A percentile compares a stretch with the other conserved stretches of the same genome.
These are phyloP conservation scores for Bombylius discolor DNA, from an alignment of 2,888 invertebrate species.

Conservation along the genomic window DNA sequence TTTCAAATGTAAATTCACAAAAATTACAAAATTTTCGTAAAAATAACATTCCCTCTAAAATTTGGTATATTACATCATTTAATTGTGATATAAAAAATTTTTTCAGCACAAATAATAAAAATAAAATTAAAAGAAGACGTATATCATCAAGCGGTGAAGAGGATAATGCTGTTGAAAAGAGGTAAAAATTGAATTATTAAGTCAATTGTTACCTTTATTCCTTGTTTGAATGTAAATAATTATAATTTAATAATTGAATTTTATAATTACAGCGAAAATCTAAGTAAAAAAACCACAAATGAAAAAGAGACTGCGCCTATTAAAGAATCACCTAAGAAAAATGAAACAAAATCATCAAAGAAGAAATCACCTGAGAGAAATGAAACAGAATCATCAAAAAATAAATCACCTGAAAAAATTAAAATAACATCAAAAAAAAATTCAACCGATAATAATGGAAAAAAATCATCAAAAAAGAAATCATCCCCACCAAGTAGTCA, in stretches of 20 bases:
- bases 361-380: neutral
- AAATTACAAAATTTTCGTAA: neutral
- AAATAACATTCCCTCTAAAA: neutral
- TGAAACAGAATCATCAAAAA: neutral
- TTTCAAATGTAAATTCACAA: neutral
- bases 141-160: slow-evolving; percentile 32
- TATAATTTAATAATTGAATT: neutral
- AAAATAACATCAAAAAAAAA: neutral
- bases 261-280: neutral
- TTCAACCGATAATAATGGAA: neutral
- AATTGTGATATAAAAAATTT: slow-evolving; percentile 9
- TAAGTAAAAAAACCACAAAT: neutral
- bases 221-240: neutral
- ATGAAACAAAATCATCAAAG: neutral
- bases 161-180: slow-evolving; percentile 15
- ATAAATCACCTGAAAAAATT: neutral
- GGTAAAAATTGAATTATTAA: slow-evolving; percentile 1
- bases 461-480: neutral
- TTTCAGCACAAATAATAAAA: slow-evolving; percentile 13
- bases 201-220: neutral
- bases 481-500: neutral
- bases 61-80: neutral
- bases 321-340: neutral
- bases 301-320: neutral
- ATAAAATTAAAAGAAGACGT: slow-evolving; percentile 16